Base-by-base conservation (phyloP, 2,113 vertebrate genomes). In the Zosterops hypoxanthus region DNA sequence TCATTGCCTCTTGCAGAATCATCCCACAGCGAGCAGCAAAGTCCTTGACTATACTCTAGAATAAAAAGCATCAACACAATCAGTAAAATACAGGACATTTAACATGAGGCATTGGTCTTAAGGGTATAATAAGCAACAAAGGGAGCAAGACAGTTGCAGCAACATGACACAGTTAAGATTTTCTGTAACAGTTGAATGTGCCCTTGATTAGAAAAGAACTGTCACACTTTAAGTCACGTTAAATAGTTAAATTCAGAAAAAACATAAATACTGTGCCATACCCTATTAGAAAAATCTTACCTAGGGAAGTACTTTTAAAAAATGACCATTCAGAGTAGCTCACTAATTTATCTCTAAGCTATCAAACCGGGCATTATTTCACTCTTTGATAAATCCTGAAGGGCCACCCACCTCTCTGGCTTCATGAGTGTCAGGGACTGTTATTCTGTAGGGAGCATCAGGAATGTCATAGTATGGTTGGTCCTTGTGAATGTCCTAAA, bases 1-100 rank as follows among this genome's bases (percentile, higher is more conserved):
- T 99, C 99, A 99, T 99, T 18, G 99, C 99, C 94, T 99, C 99
- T 89, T 99, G 99, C 9, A 99, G 98, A 93, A 99, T 99, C 98
- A 99, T 99, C 50, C 98, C 99, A 96, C 99, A 99, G 72, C 99
- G 99, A 25, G 99, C 99, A 18, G 99, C 99, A 63, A 99, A 99
- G 96, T 97, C 96, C 88, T 99, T 99, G 42, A 99, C 99, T n/a
- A 99, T 99, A 92, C 98, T 99, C 99, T 99, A 85, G 42, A 95
- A 94, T 26, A 44, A 65, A 80, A 69, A 86, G 19, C 22, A 94
- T 16, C 42, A 39, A 42, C 33, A 77, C 12, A 59, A 42, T 31
- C 63, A 82, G 20, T 70, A 39, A 80, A 65, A 46, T 8, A 70
- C 7, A 61, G n/a, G 20, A 44, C 18, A 55, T 41, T 49, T 68